A percentile compares a stretch with the other conserved stretches of the same genome.
These are phyloP conservation scores for Salvelinus alpinus DNA, from an alignment of 2,113 vertebrate genomes.

Conservation along the genomic window DNA sequence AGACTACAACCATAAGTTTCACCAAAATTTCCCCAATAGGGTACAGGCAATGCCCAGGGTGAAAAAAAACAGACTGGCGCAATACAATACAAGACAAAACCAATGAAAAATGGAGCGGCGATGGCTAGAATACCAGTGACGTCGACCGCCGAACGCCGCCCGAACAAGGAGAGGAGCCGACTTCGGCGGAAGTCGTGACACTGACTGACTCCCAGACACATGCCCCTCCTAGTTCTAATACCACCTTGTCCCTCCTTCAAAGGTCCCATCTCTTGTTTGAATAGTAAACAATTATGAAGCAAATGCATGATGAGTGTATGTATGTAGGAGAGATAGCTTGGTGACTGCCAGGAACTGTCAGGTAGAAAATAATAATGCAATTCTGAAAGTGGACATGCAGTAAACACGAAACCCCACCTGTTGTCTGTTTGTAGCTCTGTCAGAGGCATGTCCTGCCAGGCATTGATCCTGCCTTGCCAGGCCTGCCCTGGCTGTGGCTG, in stretches of 20 bases:
- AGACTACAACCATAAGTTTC: too few species aligned
- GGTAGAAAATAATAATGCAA: constrained; percentile 42
- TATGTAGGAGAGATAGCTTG: constrained; percentile 24
- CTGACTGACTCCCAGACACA: not conserved
- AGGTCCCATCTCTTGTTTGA: constrained; percentile 21
- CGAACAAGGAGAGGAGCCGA: too few species aligned
- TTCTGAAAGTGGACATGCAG: constrained; percentile 36
- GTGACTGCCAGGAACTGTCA: constrained; percentile 26
- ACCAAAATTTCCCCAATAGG: too few species aligned
- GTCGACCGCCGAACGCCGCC: too few species aligned
- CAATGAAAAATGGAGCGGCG: too few species aligned
- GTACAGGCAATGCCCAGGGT: too few species aligned
- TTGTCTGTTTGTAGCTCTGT: constrained; percentile 23
- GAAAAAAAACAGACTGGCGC: too few species aligned
- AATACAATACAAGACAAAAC: too few species aligned
- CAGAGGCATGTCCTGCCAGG: constrained; percentile 36
- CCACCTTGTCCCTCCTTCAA: not conserved
- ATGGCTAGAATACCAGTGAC: too few species aligned
- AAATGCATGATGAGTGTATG: constrained; percentile 7
- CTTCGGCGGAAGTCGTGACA: too few species aligned
- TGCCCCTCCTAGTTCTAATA: not conserved
- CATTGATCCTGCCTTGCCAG: constrained; percentile 36
- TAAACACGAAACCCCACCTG: constrained; percentile 41
- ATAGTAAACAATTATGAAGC: constrained; percentile 11
- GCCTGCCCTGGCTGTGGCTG: not conserved